Percentiles rank a stretch among this genome's conserved stretches.
These are phyloP conservation scores for Cotesia chilonis DNA, from an alignment of 1,140 invertebrate genomes.

Conservation along the genomic window DNA sequence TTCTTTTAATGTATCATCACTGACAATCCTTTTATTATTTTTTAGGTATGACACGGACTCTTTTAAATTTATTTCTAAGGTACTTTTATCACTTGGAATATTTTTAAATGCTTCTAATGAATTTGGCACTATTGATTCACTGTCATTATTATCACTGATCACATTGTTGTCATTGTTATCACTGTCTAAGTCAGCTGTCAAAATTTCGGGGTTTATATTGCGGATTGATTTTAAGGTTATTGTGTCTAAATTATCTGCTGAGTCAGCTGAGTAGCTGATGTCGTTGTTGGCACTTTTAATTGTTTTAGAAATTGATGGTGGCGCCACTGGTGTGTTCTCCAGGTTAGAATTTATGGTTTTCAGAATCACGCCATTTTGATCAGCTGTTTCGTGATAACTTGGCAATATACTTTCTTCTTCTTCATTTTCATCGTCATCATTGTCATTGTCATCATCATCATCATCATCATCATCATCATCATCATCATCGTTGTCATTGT, in stretches of 20 bases:
- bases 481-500: conserved; percentile 69
- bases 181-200: no score
- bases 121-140: conserved; percentile 55
- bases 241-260: conserved; percentile 53
- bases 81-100: neutral
- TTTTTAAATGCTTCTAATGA: conserved; percentile 49
- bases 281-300: conserved; percentile 34
- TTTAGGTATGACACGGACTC: neutral
- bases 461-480: conserved; percentile 66
- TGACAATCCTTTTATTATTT: conserved; percentile 1
- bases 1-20: conserved; percentile 48
- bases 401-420: neutral
- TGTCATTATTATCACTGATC: conserved; percentile 16
- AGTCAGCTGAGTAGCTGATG: conserved; percentile 53
- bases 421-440: conserved; percentile 12
- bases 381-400: conserved; percentile 35
- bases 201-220: conserved; percentile 54
- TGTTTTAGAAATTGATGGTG: neutral
- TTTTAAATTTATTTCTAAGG: neutral
- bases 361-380: no score
- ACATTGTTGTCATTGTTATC: neutral
- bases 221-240: conserved; percentile 57
- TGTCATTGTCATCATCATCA: conserved; percentile 59
- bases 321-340: no score
- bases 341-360: no score